These are phyloP conservation scores for Drosophila neocordata DNA, from an alignment of 1,140 invertebrate genomes.

Conservation along the genomic window DNA sequence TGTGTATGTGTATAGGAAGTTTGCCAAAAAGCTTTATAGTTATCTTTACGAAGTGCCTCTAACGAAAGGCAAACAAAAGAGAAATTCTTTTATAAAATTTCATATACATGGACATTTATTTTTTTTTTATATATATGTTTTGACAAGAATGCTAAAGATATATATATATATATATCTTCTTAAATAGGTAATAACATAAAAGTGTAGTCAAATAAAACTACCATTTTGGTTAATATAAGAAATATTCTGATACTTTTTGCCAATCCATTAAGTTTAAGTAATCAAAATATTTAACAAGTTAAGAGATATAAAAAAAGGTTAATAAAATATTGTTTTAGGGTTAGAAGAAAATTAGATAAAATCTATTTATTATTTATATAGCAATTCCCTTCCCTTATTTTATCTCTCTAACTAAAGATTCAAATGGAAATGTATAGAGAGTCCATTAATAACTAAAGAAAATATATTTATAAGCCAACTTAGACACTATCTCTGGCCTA, in stretches of 20 bases:
- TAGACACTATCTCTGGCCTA: not conserved
- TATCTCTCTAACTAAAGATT: not conserved
- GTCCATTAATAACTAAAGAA: not conserved
- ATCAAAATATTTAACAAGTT: too few species aligned
- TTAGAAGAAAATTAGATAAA: too few species aligned
- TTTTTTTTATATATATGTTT: not conserved
- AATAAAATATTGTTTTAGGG: too few species aligned
- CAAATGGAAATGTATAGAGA: not conserved
- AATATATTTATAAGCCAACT: not conserved
- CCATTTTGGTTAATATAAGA: too few species aligned
- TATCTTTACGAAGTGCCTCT: conserved; percentile 43
- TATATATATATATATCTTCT: not conserved
- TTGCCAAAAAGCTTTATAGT: conserved; percentile 33
- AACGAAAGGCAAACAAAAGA: conserved; percentile 44
- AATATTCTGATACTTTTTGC: too few species aligned
- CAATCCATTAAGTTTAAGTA: too few species aligned
- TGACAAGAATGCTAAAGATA: conserved; percentile 2
- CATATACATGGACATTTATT: not conserved
- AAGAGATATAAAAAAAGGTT: too few species aligned
- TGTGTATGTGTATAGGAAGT: conserved; percentile 22
- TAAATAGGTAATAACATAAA: too few species aligned
- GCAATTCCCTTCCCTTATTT: too few species aligned
- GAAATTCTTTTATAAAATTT: conserved; percentile 2
- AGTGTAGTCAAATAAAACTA: too few species aligned
- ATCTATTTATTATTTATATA: too few species aligned